Base-by-base conservation (phyloP, 2,797 vertebrate species). In the Periparus ater region DNA sequence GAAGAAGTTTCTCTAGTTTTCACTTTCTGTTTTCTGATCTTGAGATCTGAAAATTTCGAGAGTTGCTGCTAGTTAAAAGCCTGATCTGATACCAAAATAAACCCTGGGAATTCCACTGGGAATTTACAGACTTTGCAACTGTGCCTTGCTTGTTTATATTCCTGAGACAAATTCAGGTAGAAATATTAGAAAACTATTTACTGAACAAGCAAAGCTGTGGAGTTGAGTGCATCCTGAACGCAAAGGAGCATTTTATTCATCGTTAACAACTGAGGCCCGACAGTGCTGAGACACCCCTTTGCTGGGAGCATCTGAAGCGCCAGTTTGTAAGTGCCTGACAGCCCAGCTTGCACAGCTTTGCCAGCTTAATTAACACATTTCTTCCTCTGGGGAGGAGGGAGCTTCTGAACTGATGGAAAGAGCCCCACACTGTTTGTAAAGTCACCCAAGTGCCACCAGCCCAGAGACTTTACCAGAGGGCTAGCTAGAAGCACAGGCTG, bases 351-450 rank as follows among this genome's bases (percentile, higher is more conserved):
- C 76, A 45, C 17, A 82, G 92, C 66, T 91, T 95, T 93, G 80
- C 72, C 3, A 25, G 60, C 74, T 93, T 96, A 95, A 97, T 97
- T 97, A 97, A 72, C 91, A 79, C 86, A 72, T 72, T 97, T 72
- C 78, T 87, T 80, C 83, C 72, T 68, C 61, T 13, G 6, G 55
- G 71, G 20, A 80, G 87, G 60, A 36, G 29, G 42, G 29, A 53
- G 17, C 27, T 76, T 70, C 63, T 2, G 6, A 16, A 9, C 32
- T 4, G 11, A 86, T 53, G 51, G 77, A 90, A 90, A 89, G 91
- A 89, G 78, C 72, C 50, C 55, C 40, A 67, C 29, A 47, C 50
- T 88, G 57, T 80, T 96, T 94, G 92, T 66, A 85, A 96, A 92
- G 89, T 76, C 65, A 68, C 67, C 36, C 21, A 95, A 95, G 78